phyloP scores from a whole-genome alignment of 2,888 invertebrate genomes.

The Cataglyphis rosenhaueri region DNA sequence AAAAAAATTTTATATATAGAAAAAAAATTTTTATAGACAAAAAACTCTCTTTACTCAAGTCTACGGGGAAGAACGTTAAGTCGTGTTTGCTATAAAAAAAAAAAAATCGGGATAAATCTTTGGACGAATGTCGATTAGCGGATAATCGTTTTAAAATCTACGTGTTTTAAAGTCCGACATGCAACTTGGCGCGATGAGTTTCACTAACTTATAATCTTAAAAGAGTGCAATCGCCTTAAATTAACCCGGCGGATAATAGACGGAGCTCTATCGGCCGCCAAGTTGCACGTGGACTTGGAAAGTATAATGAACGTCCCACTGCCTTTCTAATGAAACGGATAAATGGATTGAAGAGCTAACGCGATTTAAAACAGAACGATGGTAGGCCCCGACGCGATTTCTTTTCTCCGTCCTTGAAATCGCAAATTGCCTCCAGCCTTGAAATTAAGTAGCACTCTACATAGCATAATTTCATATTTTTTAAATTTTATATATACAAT shows the following conservation, averaged over 20 bases:
- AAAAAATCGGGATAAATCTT: constrained; percentile 32
- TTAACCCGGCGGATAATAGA: constrained; percentile 34
- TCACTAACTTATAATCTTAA: constrained; percentile 44
- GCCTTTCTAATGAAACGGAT: constrained; percentile 47
- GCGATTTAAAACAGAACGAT: constrained; percentile 6
- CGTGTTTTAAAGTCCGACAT: constrained; percentile 21
- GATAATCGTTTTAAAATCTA: constrained; percentile 32
- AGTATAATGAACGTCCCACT: constrained; percentile 47
- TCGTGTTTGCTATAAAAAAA: constrained; percentile 10
- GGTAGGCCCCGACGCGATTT: background rate
- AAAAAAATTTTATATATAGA: no score
- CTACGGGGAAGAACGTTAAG: background rate
- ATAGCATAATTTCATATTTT: background rate
- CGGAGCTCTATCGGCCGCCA: constrained; percentile 21
- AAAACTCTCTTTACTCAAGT: constrained; percentile 19
- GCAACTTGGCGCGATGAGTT: constrained; percentile 35
- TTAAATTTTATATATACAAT: background rate
- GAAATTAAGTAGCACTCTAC: background rate
- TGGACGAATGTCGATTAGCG: background rate
- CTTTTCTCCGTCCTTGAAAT: background rate
- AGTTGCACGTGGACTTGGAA: constrained; percentile 33
- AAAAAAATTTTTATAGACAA: no score
- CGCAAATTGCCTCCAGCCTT: background rate
- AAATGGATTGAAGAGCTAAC: constrained; percentile 50
- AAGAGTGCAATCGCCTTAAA: constrained; percentile 39